Conservation (phyloP, 2,888 invertebrate species). For the Gandaritis pyraliata region DNA sequence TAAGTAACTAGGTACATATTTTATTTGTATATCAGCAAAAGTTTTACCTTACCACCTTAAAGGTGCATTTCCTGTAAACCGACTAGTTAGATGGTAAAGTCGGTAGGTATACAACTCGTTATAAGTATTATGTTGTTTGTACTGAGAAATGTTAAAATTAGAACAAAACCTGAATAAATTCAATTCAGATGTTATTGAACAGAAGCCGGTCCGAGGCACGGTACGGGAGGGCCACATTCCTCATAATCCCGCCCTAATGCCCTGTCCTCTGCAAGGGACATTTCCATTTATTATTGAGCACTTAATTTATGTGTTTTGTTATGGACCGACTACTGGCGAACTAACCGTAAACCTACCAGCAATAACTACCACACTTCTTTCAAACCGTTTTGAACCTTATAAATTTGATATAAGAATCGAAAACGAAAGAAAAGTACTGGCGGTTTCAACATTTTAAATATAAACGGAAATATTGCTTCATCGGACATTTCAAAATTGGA, state of each 20-base stretch:
- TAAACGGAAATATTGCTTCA: slow-evolving; percentile 59
- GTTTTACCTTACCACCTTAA: too few species aligned
- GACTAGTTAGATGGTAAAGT: too few species aligned
- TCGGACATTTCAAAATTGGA: slow-evolving; percentile 67
- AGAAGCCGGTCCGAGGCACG: slow-evolving; percentile 45
- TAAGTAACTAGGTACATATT: too few species aligned
- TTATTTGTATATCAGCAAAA: slow-evolving; percentile 1
- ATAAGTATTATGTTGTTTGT: too few species aligned
- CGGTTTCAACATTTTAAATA: slow-evolving; percentile 45
- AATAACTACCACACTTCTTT: slow-evolving; percentile 27
- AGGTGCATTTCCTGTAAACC: too few species aligned
- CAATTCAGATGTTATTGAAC: slow-evolving; percentile 28
- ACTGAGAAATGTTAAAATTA: not conserved
- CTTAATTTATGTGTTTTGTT: slow-evolving; percentile 86
- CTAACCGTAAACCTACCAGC: slow-evolving; percentile 53
- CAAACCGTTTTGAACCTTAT: slow-evolving; percentile 45
- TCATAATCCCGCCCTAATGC: slow-evolving; percentile 84
- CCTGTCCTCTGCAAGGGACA: slow-evolving; percentile 84
- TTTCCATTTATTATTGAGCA: slow-evolving; percentile 86
- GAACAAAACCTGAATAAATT: slow-evolving; percentile 19
- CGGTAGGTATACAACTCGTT: too few species aligned
- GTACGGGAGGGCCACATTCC: slow-evolving; percentile 70
- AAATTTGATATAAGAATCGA: slow-evolving; percentile 25
- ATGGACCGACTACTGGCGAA: slow-evolving; percentile 79
- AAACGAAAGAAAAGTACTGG: slow-evolving; percentile 30